These are phyloP conservation scores for Cerceris ruficornis DNA, from an alignment of 2,888 invertebrate species.

Conservation along the genomic window DNA sequence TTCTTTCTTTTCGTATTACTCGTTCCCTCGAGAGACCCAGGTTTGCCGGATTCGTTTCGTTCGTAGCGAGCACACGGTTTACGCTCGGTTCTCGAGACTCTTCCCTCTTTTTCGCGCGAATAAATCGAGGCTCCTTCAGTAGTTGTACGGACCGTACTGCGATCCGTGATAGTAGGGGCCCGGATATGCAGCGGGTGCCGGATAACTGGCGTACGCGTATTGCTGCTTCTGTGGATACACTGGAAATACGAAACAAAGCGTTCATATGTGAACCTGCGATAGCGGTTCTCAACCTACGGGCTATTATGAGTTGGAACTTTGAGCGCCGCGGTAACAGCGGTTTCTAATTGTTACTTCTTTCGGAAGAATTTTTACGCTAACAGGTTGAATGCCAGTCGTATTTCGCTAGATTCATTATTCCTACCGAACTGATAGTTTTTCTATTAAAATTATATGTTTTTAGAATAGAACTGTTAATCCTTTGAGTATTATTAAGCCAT, in stretches of 20 bases:
- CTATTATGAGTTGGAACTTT: background rate
- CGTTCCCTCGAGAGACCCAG: constrained; percentile 33
- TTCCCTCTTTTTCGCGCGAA: constrained; percentile 37
- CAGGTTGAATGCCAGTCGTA: too few species aligned
- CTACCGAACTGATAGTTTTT: too few species aligned
- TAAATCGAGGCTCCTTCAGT: constrained; percentile 83
- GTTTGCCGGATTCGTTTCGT: constrained; percentile 33
- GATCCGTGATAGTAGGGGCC: constrained; percentile 95
- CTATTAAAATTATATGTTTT: too few species aligned
- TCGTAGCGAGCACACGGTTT: constrained; percentile 35
- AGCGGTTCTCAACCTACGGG: constrained; percentile 22
- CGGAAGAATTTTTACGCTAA: too few species aligned
- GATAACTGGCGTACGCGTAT: constrained; percentile 94
- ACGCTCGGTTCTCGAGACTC: constrained; percentile 27
- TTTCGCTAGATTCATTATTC: too few species aligned
- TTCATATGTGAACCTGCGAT: constrained; percentile 4
- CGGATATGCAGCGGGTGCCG: constrained; percentile 91
- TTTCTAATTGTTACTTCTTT: too few species aligned
- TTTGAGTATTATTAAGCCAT: too few species aligned
- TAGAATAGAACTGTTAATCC: too few species aligned
- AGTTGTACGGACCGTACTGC: constrained; percentile 96
- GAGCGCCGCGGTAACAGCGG: too few species aligned
- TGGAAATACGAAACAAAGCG: constrained; percentile 80
- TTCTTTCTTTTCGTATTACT: constrained; percentile 14
- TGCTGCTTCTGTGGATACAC: constrained; percentile 98